phyloP scores from a whole-genome alignment of 2,888 invertebrate species.

The Cremastinae sp. region DNA sequence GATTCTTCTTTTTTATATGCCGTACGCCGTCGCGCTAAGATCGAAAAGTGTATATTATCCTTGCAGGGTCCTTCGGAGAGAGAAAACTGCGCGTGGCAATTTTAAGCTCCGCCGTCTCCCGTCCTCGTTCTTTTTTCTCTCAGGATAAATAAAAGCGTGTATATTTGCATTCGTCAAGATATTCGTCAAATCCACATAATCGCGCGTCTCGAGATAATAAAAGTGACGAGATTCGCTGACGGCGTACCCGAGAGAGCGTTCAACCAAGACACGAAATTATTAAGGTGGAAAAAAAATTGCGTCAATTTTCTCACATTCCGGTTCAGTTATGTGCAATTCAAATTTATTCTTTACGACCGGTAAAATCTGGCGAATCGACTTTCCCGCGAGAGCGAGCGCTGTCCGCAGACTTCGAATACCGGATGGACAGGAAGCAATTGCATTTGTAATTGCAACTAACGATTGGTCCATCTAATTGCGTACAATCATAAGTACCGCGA shows the following conservation, averaged over 20 bases:
- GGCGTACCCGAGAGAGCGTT: constrained; percentile 25
- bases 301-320: background rate
- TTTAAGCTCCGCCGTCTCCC: background rate
- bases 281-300: background rate
- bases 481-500: constrained; percentile 68
- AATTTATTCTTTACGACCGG: constrained; percentile 1
- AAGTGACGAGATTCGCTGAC: constrained; percentile 31
- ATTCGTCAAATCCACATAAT: constrained; percentile 20
- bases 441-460: constrained; percentile 67
- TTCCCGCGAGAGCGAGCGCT: constrained; percentile 3
- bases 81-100: background rate
- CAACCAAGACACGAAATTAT: constrained; percentile 7
- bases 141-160: background rate
- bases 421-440: constrained; percentile 67
- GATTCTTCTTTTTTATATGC: too few relatives aligned
- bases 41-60: background rate
- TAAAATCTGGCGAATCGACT: constrained; percentile 20
- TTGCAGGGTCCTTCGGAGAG: background rate
- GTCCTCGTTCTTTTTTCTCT: constrained; percentile 20
- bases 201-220: constrained; percentile 35
- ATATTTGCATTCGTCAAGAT: constrained; percentile 36
- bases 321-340: background rate
- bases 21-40: background rate
- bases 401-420: constrained; percentile 21
- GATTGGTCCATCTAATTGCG: constrained; percentile 69